These are phyloP conservation scores for Fragum fragum DNA, from an alignment of 2,888 invertebrate species.

Conservation along the genomic window DNA sequence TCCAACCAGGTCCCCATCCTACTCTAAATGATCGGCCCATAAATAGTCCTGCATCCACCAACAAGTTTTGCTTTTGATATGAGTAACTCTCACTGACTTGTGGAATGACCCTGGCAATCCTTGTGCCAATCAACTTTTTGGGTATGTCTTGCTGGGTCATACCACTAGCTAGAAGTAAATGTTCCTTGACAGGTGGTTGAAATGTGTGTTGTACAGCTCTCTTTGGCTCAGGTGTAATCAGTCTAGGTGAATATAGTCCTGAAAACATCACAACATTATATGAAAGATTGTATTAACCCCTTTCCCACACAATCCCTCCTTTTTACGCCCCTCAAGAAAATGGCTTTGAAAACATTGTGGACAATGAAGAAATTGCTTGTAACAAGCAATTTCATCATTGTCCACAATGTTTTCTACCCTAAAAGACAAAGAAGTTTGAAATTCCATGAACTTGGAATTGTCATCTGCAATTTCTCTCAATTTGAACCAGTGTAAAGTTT, in stretches of 20 bases:
- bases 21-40: conserved; percentile 89
- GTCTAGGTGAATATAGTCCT: conserved; percentile 72
- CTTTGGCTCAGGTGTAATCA: conserved; percentile 74
- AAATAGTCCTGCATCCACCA: conserved; percentile 86
- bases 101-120: conserved; percentile 74
- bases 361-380: no score
- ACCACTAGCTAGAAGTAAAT: conserved; percentile 80
- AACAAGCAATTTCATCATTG: no score
- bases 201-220: conserved; percentile 70
- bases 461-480: no score
- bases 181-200: conserved; percentile 77
- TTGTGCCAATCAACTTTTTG: conserved; percentile 76
- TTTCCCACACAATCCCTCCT: no score
- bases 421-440: no score
- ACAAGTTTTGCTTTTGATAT: conserved; percentile 77
- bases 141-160: conserved; percentile 76
- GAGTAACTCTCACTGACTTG: conserved; percentile 79
- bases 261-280: conserved; percentile 15
- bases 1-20: conserved; percentile 92
- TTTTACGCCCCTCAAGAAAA: no score
- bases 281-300: no score
- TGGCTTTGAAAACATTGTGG: no score
- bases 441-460: no score
- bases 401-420: no score
- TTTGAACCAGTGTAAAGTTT: no score